Base-by-base conservation (phyloP, 92 coral and sea anemone genomes). In the Palythoa grandiflora region DNA sequence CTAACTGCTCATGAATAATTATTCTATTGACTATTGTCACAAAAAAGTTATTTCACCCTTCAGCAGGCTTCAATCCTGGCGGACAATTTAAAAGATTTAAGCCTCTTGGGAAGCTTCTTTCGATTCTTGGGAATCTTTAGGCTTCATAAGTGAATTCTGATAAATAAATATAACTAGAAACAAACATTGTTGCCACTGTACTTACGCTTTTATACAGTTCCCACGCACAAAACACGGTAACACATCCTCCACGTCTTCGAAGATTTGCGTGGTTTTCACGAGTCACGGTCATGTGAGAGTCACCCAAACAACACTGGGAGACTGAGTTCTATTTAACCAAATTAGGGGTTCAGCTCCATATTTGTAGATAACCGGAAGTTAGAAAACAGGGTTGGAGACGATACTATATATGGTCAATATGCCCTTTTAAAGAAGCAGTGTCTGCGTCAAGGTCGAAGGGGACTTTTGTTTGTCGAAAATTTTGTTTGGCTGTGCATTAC, bases 311-410 rank as follows among this genome's bases (percentile, higher is more conserved):
- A 21, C 14, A 10, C 13, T 16, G 68, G 50, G 28, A 77, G 37
- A 66, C 73, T 81, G 86, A 71, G 86, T 66, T 47, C 86, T 40
- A 81, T 19, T 68, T 66, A 9, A 28, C 86, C 21, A 66, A 61
- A 80, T 51, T 11, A 39, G n/a, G 57, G 0, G 2, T 5, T 60
- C 4, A 2, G 38, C 1, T 0, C 73, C 85, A 61, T 79, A 79
- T 79, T 10, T 79, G 84, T 37, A 60, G 2, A 1, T 79, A 7
- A 65, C 75, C 75, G 86, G 86, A 65, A 65, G 75, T 66, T 4
- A 12, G 12, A n/a, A 47, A 38, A 5, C 28, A 28, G 0, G 6
- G 4, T 38, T 47, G 28, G 9, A 3, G 81, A 17, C 4, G 65
- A 0, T 11, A 19, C 86, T 61, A 11, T 81, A 66, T 66, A 44